Conservation (phyloP, 1,140 invertebrate genomes). For the Orius insidiosus region DNA sequence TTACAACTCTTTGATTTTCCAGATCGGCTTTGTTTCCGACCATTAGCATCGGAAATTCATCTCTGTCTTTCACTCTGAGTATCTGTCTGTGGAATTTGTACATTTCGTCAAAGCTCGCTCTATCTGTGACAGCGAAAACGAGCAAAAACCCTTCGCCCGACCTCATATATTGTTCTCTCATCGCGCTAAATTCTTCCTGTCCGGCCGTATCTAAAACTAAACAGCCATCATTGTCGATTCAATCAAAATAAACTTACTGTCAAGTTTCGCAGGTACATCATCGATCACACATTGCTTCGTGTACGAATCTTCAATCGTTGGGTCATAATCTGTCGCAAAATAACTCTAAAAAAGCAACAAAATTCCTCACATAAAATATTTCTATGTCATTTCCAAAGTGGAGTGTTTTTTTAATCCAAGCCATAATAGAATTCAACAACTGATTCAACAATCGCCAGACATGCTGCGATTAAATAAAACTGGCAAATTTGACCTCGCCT, state of each 20-base stretch:
- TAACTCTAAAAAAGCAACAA: slow-evolving; percentile 50
- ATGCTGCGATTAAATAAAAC: too few relatives aligned
- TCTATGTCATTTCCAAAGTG: too few relatives aligned
- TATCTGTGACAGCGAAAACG: slow-evolving; percentile 84
- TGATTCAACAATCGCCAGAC: too few relatives aligned
- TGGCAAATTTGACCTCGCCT: too few relatives aligned
- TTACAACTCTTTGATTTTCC: slow-evolving; percentile 69
- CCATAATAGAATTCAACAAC: too few relatives aligned
- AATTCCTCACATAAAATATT: too few relatives aligned
- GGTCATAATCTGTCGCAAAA: slow-evolving; percentile 85
- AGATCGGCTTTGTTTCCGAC: slow-evolving; percentile 94
- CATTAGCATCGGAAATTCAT: slow-evolving; percentile 91
- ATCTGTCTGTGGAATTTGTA: slow-evolving; percentile 89
- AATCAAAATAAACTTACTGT: too few relatives aligned
- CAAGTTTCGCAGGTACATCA: slow-evolving; percentile 79
- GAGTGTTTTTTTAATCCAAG: too few relatives aligned
- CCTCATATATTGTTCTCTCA: slow-evolving; percentile 91
- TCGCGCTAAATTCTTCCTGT: slow-evolving; percentile 95
- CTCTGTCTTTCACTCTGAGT: slow-evolving; percentile 78
- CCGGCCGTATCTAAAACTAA: slow-evolving; percentile 90
- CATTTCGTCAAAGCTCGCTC: slow-evolving; percentile 85
- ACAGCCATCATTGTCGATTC: too few relatives aligned
- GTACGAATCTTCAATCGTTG: slow-evolving; percentile 85
- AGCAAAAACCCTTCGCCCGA: slow-evolving; percentile 91
- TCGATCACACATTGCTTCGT: slow-evolving; percentile 92